Conservation (phyloP, 2,113 vertebrate species). For the Opisthocomus hoazin region DNA sequence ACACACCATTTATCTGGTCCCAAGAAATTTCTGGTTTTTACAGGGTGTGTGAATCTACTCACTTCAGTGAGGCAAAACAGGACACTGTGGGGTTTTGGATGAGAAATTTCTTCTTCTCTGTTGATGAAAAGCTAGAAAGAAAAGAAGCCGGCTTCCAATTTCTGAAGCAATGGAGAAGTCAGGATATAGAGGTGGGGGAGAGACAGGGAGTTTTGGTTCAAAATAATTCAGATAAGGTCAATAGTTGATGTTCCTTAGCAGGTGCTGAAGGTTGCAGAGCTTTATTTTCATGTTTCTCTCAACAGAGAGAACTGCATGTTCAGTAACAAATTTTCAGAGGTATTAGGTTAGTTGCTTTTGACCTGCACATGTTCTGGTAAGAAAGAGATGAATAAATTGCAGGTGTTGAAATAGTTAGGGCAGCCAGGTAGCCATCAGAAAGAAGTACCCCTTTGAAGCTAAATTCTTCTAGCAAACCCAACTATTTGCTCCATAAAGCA, state of each 20-base stretch:
- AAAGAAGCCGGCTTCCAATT: background rate
- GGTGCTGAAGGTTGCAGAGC: background rate
- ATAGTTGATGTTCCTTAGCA: background rate
- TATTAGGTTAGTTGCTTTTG: background rate
- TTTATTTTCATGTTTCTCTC: background rate
- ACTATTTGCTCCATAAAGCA: background rate
- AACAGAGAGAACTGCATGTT: background rate
- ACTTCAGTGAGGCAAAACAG: background rate
- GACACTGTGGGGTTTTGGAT: background rate
- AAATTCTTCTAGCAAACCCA: conserved; percentile 22
- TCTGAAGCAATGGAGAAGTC: background rate
- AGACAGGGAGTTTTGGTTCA: background rate
- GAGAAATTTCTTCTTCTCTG: background rate
- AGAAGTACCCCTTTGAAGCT: background rate
- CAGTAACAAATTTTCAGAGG: background rate
- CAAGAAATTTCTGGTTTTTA: background rate
- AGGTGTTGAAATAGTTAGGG: background rate
- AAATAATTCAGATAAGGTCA: background rate
- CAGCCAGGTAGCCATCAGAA: background rate
- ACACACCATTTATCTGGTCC: background rate
- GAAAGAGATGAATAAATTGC: background rate
- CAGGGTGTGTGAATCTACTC: background rate
- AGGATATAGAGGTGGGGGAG: background rate
- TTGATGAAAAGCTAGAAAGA: background rate
- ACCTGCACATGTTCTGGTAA: background rate